These are phyloP conservation scores for Pampus argenteus DNA, from an alignment of 2,797 vertebrate genomes.

Conservation along the genomic window DNA sequence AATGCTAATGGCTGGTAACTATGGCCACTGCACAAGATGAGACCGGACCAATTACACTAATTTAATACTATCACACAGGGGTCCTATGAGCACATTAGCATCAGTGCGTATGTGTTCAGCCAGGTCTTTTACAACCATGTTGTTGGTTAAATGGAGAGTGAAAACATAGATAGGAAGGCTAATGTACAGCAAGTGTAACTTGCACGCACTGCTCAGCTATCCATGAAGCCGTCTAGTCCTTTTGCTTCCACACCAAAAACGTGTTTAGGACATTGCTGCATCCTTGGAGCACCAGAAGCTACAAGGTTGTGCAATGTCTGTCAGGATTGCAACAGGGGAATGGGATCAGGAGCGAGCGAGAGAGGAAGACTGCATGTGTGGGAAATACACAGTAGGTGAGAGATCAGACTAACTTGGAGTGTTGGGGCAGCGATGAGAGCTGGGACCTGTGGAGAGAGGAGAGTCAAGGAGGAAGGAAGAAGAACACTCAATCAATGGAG, in stretches of 20 bases:
- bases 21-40: constrained; percentile 63
- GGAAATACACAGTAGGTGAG: constrained; percentile 77
- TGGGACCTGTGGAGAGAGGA: constrained; percentile 83
- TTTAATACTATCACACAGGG: constrained; percentile 61
- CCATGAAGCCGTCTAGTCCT: constrained; percentile 46
- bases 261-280: constrained; percentile 51
- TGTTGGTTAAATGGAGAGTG: constrained; percentile 71
- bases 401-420: constrained; percentile 85
- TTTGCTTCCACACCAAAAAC: constrained; percentile 52
- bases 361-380: constrained; percentile 69
- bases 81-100: constrained; percentile 46
- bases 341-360: constrained; percentile 62
- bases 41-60: constrained; percentile 75
- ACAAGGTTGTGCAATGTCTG: constrained; percentile 77
- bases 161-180: constrained; percentile 60
- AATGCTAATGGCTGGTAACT: constrained; percentile 67
- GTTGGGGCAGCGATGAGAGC: constrained; percentile 84
- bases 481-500: constrained; percentile 76
- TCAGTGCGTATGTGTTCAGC: constrained; percentile 42
- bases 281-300: constrained; percentile 57
- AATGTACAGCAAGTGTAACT: constrained; percentile 56
- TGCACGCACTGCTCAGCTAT: constrained; percentile 56
- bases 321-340: constrained; percentile 61
- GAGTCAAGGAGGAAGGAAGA: constrained; percentile 78
- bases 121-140: constrained; percentile 55